A percentile compares a stretch with the other conserved stretches of the same genome.
phyloP scores from a whole-genome alignment of 2,113 vertebrate species.

The Tupaia tana region DNA sequence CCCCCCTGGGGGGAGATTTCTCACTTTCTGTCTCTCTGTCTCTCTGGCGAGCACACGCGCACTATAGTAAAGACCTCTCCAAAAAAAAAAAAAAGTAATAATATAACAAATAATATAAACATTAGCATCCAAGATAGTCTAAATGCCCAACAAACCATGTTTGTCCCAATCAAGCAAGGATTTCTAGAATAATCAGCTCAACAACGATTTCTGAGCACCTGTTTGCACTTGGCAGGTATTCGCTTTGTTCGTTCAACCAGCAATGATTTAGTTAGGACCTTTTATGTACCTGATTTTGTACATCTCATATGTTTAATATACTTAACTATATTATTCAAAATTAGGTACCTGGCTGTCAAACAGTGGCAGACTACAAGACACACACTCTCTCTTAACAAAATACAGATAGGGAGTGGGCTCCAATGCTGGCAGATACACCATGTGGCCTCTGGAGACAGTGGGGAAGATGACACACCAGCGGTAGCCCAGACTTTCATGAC shows the following conservation, averaged over 20 bases:
- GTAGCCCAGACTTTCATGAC: not conserved
- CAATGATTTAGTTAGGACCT: not conserved
- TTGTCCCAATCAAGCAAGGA: no score
- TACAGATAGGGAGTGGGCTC: accelerated
- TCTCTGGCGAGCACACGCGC: no score
- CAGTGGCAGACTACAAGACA: not conserved
- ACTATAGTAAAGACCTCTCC: no score
- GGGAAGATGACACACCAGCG: not conserved
- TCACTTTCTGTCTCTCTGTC: no score
- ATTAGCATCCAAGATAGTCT: not conserved
- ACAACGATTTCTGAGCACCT: not conserved
- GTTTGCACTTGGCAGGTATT: not conserved
- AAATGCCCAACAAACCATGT: not conserved
- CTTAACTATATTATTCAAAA: not conserved
- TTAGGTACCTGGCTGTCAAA: not conserved
- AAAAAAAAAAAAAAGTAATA: not conserved
- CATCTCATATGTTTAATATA: not conserved
- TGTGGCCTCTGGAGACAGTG: not conserved
- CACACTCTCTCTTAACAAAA: not conserved
- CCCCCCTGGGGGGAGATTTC: no score
- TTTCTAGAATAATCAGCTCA: not conserved
- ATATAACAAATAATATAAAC: not conserved
- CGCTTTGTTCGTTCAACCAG: not conserved
- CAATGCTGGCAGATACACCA: not conserved
- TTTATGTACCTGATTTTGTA: not conserved